Conservation (phyloP, 1,140 invertebrate genomes). For the Diachasmimorpha longicaudata region DNA sequence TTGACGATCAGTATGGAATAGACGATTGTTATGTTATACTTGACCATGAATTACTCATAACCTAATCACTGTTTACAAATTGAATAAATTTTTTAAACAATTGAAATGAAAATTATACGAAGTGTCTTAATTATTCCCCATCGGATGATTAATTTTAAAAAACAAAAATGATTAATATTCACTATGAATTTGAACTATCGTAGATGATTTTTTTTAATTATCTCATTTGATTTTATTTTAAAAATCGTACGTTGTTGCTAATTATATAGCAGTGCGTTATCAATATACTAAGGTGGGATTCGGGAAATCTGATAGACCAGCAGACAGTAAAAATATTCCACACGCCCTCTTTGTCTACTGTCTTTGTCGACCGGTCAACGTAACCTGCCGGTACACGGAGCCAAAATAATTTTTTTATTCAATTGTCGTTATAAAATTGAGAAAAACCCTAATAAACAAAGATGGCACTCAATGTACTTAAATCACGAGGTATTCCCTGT, state of each 20-base stretch:
- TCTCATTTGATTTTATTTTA: no score
- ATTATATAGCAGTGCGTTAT: no score
- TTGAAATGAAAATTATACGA: not conserved
- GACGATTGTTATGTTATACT: not conserved
- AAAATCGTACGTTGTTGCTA: no score
- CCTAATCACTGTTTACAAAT: not conserved
- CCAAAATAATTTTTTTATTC: not conserved
- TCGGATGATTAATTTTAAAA: not conserved
- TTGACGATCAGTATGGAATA: not conserved
- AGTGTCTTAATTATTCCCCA: not conserved
- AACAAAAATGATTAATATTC: not conserved
- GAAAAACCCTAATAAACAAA: not conserved
- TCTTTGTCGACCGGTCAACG: not conserved
- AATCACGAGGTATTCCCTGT: not conserved
- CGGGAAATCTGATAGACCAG: not conserved
- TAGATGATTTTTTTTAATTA: no score
- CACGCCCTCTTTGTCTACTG: not conserved
- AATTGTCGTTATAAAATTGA: not conserved
- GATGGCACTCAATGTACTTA: slow-evolving; percentile 21
- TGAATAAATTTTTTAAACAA: not conserved
- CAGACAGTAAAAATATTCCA: not conserved
- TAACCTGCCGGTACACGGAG: not conserved
- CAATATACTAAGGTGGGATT: no score
- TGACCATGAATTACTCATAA: not conserved
- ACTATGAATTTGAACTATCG: no score